Conservation (phyloP, 1,140 invertebrate genomes). For the Uloborus diversus region DNA sequence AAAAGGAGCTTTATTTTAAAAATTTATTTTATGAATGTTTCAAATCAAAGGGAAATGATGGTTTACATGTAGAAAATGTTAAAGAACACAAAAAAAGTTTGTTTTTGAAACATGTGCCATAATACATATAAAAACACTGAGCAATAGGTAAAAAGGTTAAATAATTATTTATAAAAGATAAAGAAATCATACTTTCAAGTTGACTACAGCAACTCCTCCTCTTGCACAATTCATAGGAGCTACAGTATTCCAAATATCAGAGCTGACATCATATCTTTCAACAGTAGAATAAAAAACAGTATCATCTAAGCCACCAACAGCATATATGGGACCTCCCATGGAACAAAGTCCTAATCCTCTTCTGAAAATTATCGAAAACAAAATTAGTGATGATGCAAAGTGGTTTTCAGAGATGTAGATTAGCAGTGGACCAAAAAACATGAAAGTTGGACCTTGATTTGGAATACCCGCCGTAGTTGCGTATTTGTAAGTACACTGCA, state of each 20-base stretch:
- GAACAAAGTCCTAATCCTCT: slow-evolving; percentile 65
- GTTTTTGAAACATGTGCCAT: no score
- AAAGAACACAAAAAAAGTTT: no score
- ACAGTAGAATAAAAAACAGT: slow-evolving; percentile 65
- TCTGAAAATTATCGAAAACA: not conserved
- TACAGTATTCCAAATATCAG: slow-evolving; percentile 65
- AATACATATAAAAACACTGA: no score
- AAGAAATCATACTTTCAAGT: slow-evolving; percentile 62
- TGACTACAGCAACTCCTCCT: slow-evolving; percentile 66
- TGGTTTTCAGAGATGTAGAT: slow-evolving; percentile 69
- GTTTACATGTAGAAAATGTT: no score
- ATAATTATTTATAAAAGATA: not conserved
- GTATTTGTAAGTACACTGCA: no score
- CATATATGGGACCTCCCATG: slow-evolving; percentile 63
- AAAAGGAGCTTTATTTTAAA: no score
- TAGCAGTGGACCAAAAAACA: no score
- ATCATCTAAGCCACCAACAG: slow-evolving; percentile 66
- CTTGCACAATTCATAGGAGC: slow-evolving; percentile 65
- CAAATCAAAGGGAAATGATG: no score
- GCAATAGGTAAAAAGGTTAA: not conserved
- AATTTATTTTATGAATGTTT: no score
- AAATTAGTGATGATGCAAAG: slow-evolving; percentile 8
- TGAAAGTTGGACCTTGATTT: no score
- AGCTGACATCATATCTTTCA: slow-evolving; percentile 63
- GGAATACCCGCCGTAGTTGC: no score